Percentiles rank a stretch among this genome's conserved stretches.
Evolutionary conservation across 1,140 invertebrate genomes (phyloP).

Genomic region (Cyphomyrmex costatus): DNA sequence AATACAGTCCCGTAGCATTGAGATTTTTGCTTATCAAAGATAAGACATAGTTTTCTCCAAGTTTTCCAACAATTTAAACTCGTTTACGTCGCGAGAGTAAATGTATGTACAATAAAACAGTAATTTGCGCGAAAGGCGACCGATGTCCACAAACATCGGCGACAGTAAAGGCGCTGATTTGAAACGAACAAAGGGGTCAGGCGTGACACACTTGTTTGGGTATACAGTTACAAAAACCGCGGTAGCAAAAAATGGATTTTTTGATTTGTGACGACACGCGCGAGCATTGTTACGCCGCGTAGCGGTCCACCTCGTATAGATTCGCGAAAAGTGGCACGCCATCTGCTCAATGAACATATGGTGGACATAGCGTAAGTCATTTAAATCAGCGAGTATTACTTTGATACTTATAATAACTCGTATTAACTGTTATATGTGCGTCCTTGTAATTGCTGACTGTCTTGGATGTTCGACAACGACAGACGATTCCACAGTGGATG

Average conservation of each 20-base stretch:
- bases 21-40: slow-evolving; percentile 10
- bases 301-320: slow-evolving; percentile 73
- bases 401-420: slow-evolving; percentile 58
- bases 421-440: slow-evolving; percentile 62
- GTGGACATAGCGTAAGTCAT: slow-evolving; percentile 56
- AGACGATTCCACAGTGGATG: slow-evolving; percentile 8
- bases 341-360: slow-evolving; percentile 75
- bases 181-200: not conserved
- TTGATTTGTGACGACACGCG: slow-evolving; percentile 20
- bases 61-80: not conserved
- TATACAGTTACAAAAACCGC: slow-evolving; percentile 47
- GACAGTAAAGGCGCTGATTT: slow-evolving; percentile 17
- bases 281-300: slow-evolving; percentile 59
- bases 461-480: slow-evolving; percentile 4
- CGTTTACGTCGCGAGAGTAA: not conserved
- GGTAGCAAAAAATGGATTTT: slow-evolving; percentile 8
- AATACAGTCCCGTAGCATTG: not conserved
- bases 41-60: not conserved
- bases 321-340: slow-evolving; percentile 79
- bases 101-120: not conserved
- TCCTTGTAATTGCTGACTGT: slow-evolving; percentile 52
- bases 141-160: not conserved
- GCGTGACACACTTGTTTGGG: slow-evolving; percentile 23
- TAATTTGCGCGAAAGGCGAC: not conserved
- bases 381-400: slow-evolving; percentile 37